A percentile compares a stretch with the other conserved stretches of the same genome.
Conservation (phyloP, 2,797 vertebrate species). For the Caiman crocodilus region DNA sequence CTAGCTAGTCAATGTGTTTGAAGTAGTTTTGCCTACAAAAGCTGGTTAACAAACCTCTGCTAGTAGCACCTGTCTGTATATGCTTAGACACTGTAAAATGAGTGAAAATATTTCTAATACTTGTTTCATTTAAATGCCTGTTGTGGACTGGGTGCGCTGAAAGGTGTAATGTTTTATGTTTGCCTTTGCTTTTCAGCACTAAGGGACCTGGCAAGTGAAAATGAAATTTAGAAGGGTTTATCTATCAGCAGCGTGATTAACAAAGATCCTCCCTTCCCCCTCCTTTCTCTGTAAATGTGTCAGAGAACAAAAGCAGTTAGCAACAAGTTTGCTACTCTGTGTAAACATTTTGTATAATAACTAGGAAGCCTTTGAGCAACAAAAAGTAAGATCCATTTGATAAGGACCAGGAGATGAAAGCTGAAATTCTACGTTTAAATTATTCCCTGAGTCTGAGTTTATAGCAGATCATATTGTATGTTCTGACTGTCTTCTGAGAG, state of each 20-base stretch:
- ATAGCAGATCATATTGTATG: background rate
- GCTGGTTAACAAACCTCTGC: background rate
- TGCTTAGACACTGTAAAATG: background rate
- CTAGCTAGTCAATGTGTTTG: background rate
- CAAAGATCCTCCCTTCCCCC: background rate
- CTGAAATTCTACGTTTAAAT: background rate
- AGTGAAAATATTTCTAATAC: rapidly evolving
- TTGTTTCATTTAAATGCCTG: background rate
- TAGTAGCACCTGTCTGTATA: background rate
- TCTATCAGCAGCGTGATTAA: background rate
- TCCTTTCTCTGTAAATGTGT: background rate
- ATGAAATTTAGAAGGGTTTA: background rate
- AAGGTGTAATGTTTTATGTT: background rate
- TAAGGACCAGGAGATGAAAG: rapidly evolving
- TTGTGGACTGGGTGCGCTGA: background rate
- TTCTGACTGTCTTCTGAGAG: background rate
- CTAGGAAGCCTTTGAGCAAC: background rate
- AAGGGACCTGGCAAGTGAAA: background rate
- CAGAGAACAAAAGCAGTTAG: background rate
- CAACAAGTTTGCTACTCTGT: background rate
- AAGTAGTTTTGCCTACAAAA: background rate
- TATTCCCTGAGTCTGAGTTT: background rate
- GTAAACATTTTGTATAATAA: background rate
- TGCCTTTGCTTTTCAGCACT: background rate
- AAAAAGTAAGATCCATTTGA: background rate